A percentile compares a stretch with the other conserved stretches of the same genome.
These are phyloP conservation scores for Ostrea denselamellosa DNA, from an alignment of 1,140 invertebrate genomes.

Conservation along the genomic window DNA sequence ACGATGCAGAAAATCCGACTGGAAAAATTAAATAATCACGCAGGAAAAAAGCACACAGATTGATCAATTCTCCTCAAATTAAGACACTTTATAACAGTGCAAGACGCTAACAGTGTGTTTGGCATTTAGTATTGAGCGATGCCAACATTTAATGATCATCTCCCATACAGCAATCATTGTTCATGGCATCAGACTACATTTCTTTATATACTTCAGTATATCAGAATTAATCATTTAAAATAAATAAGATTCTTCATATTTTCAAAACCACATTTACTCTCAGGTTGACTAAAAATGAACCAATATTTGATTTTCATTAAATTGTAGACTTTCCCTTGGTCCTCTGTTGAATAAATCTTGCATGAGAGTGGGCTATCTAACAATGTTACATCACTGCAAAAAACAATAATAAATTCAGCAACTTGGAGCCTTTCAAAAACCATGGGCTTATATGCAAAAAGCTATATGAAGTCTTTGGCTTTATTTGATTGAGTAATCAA, in stretches of 20 bases:
- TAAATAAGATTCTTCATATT: not conserved
- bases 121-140: conserved; percentile 14
- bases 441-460: conserved; percentile 11
- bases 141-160: conserved; percentile 32
- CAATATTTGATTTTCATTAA: not conserved
- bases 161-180: not conserved
- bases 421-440: conserved; percentile 34
- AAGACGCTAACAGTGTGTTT: conserved; percentile 3
- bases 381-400: not conserved
- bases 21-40: conserved; percentile 31
- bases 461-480: conserved; percentile 14
- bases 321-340: not conserved
- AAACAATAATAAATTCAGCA: not conserved
- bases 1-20: conserved; percentile 2
- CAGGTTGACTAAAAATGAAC: not conserved
- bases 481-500: conserved; percentile 38
- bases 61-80: conserved; percentile 24
- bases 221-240: not conserved
- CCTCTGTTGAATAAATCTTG: not conserved
- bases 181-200: not conserved
- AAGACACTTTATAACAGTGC: conserved; percentile 17
- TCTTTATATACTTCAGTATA: not conserved
- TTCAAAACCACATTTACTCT: not conserved
- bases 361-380: conserved; percentile 3
- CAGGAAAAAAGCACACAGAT: not conserved